Evolutionary conservation across 2,888 invertebrate species (phyloP).

Genomic region (Aradus depressus): DNA sequence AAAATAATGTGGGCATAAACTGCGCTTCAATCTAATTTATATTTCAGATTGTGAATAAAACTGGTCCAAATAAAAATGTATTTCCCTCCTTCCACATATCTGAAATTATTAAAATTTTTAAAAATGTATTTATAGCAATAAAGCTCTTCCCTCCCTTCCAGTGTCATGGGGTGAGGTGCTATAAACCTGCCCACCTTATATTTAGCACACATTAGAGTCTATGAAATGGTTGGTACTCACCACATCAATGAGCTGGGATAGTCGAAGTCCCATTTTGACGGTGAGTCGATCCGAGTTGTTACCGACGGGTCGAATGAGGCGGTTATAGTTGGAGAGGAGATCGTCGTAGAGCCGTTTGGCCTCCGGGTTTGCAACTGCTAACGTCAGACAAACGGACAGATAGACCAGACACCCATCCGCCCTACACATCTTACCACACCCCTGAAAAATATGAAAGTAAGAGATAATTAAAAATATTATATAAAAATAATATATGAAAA

Average conservation of each 20-base stretch:
- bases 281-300: slow-evolving; percentile 33
- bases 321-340: slow-evolving; percentile 89
- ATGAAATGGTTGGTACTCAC: slow-evolving; percentile 29
- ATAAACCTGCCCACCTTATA: too few species aligned
- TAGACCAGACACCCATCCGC: slow-evolving; percentile 24
- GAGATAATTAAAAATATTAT: not conserved
- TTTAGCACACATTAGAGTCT: too few species aligned
- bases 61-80: too few species aligned
- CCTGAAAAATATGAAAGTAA: slow-evolving; percentile 19
- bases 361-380: slow-evolving; percentile 30
- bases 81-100: too few species aligned
- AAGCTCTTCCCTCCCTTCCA: too few species aligned
- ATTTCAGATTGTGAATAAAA: too few species aligned
- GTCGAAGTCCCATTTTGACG: slow-evolving; percentile 32
- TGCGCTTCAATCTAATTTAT: too few species aligned
- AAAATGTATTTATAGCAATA: too few species aligned
- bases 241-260: slow-evolving; percentile 33
- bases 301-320: slow-evolving; percentile 47
- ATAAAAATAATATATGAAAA: not conserved
- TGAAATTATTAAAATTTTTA: too few species aligned
- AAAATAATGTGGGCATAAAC: too few species aligned
- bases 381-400: slow-evolving; percentile 25
- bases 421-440: slow-evolving; percentile 29
- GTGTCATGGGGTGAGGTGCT: too few species aligned
- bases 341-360: slow-evolving; percentile 88